These are phyloP conservation scores for Papilio xuthus DNA, from an alignment of 1,140 invertebrate species.

Conservation along the genomic window DNA sequence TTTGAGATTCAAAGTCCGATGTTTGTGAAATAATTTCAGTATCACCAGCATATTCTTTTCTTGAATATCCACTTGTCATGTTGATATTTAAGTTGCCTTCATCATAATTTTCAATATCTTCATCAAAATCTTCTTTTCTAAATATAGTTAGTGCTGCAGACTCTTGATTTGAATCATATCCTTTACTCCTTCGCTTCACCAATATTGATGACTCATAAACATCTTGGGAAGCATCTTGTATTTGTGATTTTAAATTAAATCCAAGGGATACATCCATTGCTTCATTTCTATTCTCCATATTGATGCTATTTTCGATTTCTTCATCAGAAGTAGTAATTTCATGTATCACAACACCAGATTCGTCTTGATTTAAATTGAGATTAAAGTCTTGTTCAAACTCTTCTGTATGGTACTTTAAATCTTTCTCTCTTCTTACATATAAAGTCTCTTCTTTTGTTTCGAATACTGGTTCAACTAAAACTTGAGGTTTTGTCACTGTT, in stretches of 20 bases:
- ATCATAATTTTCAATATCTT: not conserved
- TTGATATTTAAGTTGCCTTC: not conserved
- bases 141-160: constrained; percentile 58
- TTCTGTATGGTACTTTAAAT: constrained; percentile 12
- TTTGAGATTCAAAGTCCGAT: not conserved
- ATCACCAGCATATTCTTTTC: not conserved
- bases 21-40: not conserved
- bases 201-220: not conserved
- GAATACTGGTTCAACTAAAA: not conserved
- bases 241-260: not conserved
- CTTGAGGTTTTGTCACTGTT: not conserved
- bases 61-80: not conserved
- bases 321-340: constrained; percentile 29
- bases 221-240: not conserved
- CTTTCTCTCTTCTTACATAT: not conserved
- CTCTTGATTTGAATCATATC: constrained; percentile 41
- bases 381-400: not conserved
- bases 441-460: constrained; percentile 5
- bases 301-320: not conserved
- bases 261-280: not conserved
- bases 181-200: not conserved
- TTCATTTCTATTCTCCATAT: not conserved
- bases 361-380: not conserved
- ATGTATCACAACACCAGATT: constrained; percentile 12
- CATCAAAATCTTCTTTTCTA: constrained; percentile 49